phyloP scores from a whole-genome alignment of 1,140 invertebrate species.

The Mya arenaria region DNA sequence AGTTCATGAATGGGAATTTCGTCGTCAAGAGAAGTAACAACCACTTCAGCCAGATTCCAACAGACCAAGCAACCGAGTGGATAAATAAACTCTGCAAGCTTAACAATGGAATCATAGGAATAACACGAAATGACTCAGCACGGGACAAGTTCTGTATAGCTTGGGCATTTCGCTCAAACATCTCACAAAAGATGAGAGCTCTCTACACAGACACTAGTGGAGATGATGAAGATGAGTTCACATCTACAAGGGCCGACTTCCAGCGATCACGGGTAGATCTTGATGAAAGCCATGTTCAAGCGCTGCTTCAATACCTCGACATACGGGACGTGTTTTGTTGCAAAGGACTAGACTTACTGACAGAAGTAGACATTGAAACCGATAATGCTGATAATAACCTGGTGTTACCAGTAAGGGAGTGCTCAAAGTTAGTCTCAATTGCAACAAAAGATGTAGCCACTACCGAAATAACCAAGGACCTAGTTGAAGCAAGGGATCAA shows the following conservation, averaged over 20 bases:
- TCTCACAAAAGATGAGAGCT: no score
- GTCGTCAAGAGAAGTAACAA: constrained; percentile 42
- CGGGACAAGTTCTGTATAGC: constrained; percentile 5
- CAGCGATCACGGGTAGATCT: background rate
- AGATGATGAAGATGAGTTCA: no score
- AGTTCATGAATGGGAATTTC: constrained; percentile 33
- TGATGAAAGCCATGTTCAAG: background rate
- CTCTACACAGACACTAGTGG: no score
- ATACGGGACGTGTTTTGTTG: background rate
- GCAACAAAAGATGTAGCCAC: background rate
- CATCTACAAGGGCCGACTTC: background rate
- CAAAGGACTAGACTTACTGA: background rate
- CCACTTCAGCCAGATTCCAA: constrained; percentile 44
- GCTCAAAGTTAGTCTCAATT: background rate
- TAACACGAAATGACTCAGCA: background rate
- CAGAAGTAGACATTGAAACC: background rate
- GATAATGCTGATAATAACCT: background rate
- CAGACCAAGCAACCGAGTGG: constrained; percentile 49
- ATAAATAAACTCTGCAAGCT: constrained; percentile 28
- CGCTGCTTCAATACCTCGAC: background rate
- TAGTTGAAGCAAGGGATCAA: background rate
- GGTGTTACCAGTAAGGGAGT: background rate
- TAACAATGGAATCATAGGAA: background rate
- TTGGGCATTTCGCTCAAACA: background rate
- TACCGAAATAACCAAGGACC: background rate